Evolutionary conservation across 1,140 invertebrate genomes (phyloP), one percentile per base, ranked within the genome.

Genomic region (Halyomorpha halys): DNA sequence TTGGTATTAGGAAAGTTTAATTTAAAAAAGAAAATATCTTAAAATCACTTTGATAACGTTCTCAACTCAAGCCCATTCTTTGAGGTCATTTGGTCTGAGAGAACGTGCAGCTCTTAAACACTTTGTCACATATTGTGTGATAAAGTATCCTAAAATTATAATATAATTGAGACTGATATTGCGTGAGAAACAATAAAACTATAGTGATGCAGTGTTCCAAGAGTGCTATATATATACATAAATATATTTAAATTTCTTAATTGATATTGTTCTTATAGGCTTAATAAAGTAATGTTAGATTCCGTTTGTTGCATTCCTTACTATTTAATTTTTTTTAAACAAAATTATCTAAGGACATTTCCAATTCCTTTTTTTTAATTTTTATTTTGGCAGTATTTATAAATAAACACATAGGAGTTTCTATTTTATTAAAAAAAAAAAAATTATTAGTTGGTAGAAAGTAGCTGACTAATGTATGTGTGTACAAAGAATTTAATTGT

Each of bases 261-360:
- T 18, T 49, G 19, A 19, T 49, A 49, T 49, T 49, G 47, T 49
- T 39, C 34, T 39, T 49, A 49, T 19, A 49, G 19, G 47, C 19
- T 49, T 21, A 49, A 19, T 49, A 19, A 49, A 49, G 19, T 49
- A 19, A 3, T 49, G n/a, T 49, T 49, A 18, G 19, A 19, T 49
- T 21, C 47, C 19, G n/a, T 49, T 49, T 49, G 47, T 49, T 49
- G 47, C 47, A 49, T 49, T 49, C 47, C 47, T 49, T 49, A 49
- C 47, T 49, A 16, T 16, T 18, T 18, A 47, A 16, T 47, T 47
- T 47, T 18, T n/a, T 47, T 47, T 18, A 16, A 47, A 47, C 15
- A 16, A 47, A 30, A 30, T 30, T 30, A 30, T 30, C 3, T n/a
- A 30, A 30, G 27, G 27, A 30, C 27, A 30, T 30, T 30, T 30